Base-by-base conservation (phyloP, 2,888 invertebrate species). In the Cynaeus angustus region DNA sequence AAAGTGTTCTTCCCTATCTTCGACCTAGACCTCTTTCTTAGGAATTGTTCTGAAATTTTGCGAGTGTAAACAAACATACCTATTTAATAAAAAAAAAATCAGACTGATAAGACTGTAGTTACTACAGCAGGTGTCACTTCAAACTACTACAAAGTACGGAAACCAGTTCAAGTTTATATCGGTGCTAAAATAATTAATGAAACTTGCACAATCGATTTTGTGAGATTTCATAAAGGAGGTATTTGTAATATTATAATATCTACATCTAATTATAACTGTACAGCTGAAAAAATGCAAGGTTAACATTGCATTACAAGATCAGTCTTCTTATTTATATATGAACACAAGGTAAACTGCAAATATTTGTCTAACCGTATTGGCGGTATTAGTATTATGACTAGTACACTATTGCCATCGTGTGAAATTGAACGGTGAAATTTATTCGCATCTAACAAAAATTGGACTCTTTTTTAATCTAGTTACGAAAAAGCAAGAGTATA, bases 341-440 rank as follows among this genome's bases (percentile, higher is more conserved):
- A 66, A 70, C 48, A 37, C 71, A 74, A 74, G 74, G 74, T 66
- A 61, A 74, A 71, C 72, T 10, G 56, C 68, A 71, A 71, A 66
- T 68, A 66, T 68, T 68, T 71, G 55, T 70, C 43, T 55, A 66
- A 37, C 48, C 33, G 66, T 52, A 48, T 26, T 66, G 53, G 37
- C 30, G 58, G 38, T 64, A 64, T 65, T 55, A 65, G 55, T 21
- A 8, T 55, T 50, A 37, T 52, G 52, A 62, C 52, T 59, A 33
- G 21, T 21, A 21, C 21, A 21, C 2, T 21, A 21, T 21, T 3
- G 4, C 21, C 21, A 21, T 21, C 3, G 33, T 33, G 33, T 33
- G 33, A 7, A n/a, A 7, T 33, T 33, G 21, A 21, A 21, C 21
- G 21, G 21, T 21, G 21, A 21, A 21, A 3, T 21, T 21, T 21